Evolutionary conservation across 1,140 invertebrate genomes (phyloP).

Genomic region (Drosophila pseudoobscura): DNA sequence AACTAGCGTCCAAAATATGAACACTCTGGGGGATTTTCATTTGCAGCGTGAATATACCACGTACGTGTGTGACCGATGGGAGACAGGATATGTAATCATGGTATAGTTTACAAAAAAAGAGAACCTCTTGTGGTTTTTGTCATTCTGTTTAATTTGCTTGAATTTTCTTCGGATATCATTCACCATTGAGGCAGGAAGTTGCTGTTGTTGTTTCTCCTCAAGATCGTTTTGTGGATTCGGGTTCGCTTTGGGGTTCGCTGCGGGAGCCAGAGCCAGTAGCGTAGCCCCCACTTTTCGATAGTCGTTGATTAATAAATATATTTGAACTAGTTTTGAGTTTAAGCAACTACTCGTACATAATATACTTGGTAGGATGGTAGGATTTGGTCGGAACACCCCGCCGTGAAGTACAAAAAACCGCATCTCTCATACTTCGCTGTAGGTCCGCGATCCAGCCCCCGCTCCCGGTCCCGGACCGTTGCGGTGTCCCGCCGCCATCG

Average conservation of each 20-base stretch:
- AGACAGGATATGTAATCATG: too few species aligned
- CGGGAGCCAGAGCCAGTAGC: constrained; percentile 12
- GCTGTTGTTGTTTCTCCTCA: constrained; percentile 29
- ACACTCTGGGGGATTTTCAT: too few species aligned
- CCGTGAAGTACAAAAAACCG: too few species aligned
- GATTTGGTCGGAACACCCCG: too few species aligned
- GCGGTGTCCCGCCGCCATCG: constrained; percentile 13
- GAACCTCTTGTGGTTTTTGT: constrained; percentile 20
- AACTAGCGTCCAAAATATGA: too few species aligned
- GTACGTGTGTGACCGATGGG: too few species aligned
- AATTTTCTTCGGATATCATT: constrained; percentile 51
- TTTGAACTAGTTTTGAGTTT: constrained; percentile 81
- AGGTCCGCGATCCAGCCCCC: constrained; percentile 46
- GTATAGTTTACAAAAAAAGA: too few species aligned
- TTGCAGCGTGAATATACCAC: too few species aligned
- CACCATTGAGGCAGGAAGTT: constrained; percentile 46
- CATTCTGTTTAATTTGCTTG: constrained; percentile 55
- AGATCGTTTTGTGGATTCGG: constrained; percentile 21
- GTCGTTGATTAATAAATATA: constrained; percentile 77
- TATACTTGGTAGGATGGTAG: constrained; percentile 45
- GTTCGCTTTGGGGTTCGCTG: constrained; percentile 8
- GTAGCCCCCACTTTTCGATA: constrained; percentile 46
- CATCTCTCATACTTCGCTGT: constrained; percentile 59
- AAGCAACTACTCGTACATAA: constrained; percentile 43
- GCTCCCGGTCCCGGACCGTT: not conserved